Base-by-base conservation (phyloP, 1,140 invertebrate species). In the Neodiprion fabricii region DNA sequence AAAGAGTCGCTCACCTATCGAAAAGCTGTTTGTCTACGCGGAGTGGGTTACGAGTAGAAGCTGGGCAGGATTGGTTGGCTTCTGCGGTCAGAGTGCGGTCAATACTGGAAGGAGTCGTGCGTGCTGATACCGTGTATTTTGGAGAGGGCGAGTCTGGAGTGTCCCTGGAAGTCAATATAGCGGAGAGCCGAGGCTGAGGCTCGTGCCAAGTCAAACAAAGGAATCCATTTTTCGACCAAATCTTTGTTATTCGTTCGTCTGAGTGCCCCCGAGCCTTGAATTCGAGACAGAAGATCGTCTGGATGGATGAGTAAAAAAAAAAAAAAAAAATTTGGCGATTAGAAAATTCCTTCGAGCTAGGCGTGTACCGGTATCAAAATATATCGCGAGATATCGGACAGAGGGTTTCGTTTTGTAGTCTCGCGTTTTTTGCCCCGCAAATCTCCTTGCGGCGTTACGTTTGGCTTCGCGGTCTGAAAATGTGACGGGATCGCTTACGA, bases 91-190 rank as follows among this genome's bases (percentile, higher is more conserved):
- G 50, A 21, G 49, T 53, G 76, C 72, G 81, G 81, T 83, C 83
- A 85, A 82, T 82, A 84, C 81, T 71, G 73, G 73, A 70, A 61
- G 70, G 68, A 72, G 76, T 61, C 70, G 73, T 82, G 83, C 80
- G 80, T 85, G 83, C 82, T 85, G 85, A 85, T 86, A 83, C 79
- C 5, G 75, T 78, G 82, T 79, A 78, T 84, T 83, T 83, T 79
- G 76, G 78, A 85, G 83, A 81, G 81, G 81, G 80, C 77, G 82
- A 83, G 80, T 83, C 81, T 83, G 71, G 73, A 61, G 53, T 61
- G 53, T 61, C 53, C 53, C 53, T 61, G 53, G 53, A 9, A 61
- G 53, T 61, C 53, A 61, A 61, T 61, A 61, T 14, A 61, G n/a
- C 28, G 28, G 28, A 40, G n/a, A 61, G 53, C 71, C 47, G 74